Base-by-base conservation (phyloP, 2,888 invertebrate species). In the Oegoconia quadripuncta region DNA sequence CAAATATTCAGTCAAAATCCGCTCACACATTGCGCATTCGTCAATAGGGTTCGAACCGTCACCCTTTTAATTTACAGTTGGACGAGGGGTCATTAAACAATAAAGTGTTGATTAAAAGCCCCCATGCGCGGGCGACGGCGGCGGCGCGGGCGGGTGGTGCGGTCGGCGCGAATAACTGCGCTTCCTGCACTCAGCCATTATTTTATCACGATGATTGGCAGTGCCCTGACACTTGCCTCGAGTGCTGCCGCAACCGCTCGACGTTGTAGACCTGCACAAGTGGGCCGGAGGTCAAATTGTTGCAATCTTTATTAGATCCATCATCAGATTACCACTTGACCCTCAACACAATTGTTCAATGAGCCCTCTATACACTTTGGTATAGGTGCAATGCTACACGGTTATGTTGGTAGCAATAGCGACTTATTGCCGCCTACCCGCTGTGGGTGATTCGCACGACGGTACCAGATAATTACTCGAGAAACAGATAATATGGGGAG, bases 101-200 rank as follows among this genome's bases (percentile, higher is more conserved):
- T 86, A 86, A 84, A 86, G 87, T 86, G 87, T 86, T 86, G 87
- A 87, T 87, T 86, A 87, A 87, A 86, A 86, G 87, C 87, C 87
- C 87, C 82, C 79, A 87, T 87, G 83, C 77, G 75, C 76, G 74
- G 71, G 73, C 67, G 62, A 55, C 54, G 53, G 54, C 51, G 41
- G 54, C 54, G 44, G 35, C 44, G 41, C 50, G 50, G 46, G 42
- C 54, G 53, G 54, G 47, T 42, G 50, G 49, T 52, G 54, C 52
- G 58, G 62, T 55, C 52, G 55, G 64, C 72, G 80, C 81, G 81
- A 82, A 83, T 84, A 82, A 81, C 78, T 77, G 68, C 77, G 77
- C 60, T 86, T 87, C 87, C 87, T 87, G 86, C 70, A 54, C 60
- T 64, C 59, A 25, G 63, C 76, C 74, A 86, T 86, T 86, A 86